Evolutionary conservation across 2,888 invertebrate species (phyloP).

Genomic region (Oxystoma pomonae): DNA sequence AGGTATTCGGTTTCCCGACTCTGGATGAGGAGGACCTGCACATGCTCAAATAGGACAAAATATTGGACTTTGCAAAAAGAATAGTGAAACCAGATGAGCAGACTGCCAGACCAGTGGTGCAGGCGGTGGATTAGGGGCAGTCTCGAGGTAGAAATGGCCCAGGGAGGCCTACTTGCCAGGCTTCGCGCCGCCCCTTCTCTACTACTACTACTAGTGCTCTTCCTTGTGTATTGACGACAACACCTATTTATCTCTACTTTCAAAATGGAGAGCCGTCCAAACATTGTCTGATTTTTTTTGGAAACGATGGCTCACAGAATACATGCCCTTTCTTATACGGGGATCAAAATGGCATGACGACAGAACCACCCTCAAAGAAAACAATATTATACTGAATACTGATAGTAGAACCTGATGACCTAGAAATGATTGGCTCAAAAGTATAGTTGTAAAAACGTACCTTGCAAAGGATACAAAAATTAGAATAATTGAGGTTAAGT

Average conservation of each 20-base stretch:
- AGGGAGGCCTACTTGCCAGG: too few species aligned
- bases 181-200: too few species aligned
- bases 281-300: neutral
- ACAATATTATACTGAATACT: neutral
- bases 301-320: neutral
- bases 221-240: neutral
- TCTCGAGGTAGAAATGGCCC: too few species aligned
- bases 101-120: too few species aligned
- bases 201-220: too few species aligned
- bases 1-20: too few species aligned
- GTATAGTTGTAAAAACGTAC: neutral
- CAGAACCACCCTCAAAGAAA: neutral
- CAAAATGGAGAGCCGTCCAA: conserved; percentile 4
- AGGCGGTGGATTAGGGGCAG: too few species aligned
- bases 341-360: conserved; percentile 5
- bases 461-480: neutral
- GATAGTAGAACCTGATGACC: neutral
- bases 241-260: neutral
- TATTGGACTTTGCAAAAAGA: too few species aligned
- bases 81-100: too few species aligned
- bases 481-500: neutral
- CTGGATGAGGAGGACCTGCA: too few species aligned
- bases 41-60: too few species aligned
- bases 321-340: neutral
- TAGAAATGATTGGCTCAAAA: neutral